phyloP scores from a whole-genome alignment of 2,113 vertebrate genomes.

The Vimba vimba region DNA sequence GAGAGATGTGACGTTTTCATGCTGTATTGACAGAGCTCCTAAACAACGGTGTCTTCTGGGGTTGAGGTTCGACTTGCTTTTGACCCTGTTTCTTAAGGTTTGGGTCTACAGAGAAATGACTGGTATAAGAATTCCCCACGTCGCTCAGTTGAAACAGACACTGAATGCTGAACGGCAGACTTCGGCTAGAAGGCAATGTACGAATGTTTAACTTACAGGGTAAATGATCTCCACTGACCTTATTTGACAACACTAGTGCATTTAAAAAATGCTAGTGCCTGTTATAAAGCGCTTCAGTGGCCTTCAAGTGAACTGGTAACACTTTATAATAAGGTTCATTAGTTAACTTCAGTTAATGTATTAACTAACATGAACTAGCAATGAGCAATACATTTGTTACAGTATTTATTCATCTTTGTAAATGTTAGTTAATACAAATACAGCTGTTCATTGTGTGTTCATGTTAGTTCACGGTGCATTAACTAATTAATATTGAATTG shows the following conservation, averaged over 20 bases:
- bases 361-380: too few relatives aligned
- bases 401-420: too few relatives aligned
- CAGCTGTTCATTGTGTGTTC: too few relatives aligned
- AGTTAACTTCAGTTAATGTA: too few relatives aligned
- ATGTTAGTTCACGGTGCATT: too few relatives aligned
- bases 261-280: not conserved
- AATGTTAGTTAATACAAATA: too few relatives aligned
- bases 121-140: not conserved
- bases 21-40: conserved; percentile 11
- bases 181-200: too few relatives aligned
- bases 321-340: too few relatives aligned
- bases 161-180: not conserved
- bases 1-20: conserved; percentile 25
- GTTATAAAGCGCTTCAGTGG: not conserved
- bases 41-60: conserved; percentile 16
- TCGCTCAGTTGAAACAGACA: not conserved
- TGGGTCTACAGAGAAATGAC: conserved; percentile 1
- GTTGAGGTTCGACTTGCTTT: not conserved
- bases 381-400: too few relatives aligned
- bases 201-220: too few relatives aligned
- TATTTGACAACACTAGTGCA: not conserved
- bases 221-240: too few relatives aligned
- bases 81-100: not conserved
- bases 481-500: too few relatives aligned
- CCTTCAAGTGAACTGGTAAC: not conserved